phyloP scores from a whole-genome alignment of 2,888 invertebrate genomes.

The Pemphredon lugubris region DNA sequence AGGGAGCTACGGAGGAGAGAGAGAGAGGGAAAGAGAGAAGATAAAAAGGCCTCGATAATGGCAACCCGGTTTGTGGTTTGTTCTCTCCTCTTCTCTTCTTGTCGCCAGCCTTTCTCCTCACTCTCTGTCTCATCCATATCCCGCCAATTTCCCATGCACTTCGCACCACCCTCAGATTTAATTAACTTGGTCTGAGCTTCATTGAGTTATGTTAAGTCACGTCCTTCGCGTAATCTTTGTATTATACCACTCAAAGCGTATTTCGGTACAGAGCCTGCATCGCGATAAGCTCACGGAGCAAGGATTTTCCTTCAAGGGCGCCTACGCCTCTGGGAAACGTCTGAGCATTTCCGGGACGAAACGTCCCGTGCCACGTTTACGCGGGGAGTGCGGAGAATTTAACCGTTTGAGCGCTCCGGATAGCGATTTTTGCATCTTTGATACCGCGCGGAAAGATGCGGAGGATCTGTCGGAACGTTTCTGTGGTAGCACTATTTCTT shows the following conservation, averaged over 20 bases:
- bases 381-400: constrained; percentile 26
- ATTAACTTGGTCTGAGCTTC: constrained; percentile 73
- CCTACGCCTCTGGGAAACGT: constrained; percentile 20
- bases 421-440: no score
- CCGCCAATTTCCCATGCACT: neutral
- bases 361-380: constrained; percentile 22
- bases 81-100: constrained; percentile 17
- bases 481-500: no score
- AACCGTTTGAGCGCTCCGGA: no score
- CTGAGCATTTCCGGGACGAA: constrained; percentile 23
- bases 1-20: no score
- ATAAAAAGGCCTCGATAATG: constrained; percentile 50
- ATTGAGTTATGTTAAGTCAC: constrained; percentile 75
- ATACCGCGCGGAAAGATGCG: no score
- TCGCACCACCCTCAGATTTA: constrained; percentile 64
- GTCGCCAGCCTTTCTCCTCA: neutral
- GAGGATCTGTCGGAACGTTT: no score
- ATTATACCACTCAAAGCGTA: constrained; percentile 71
- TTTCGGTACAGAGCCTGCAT: constrained; percentile 47
- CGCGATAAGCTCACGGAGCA: constrained; percentile 45
- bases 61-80: constrained; percentile 28
- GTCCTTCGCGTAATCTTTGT: constrained; percentile 73
- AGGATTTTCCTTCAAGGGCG: constrained; percentile 17
- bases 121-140: neutral
- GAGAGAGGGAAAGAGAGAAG: neutral